phyloP scores from a whole-genome alignment of 30 jellyfish, hydroid and myxozoan genomes.

The Aurelia coerulea region DNA sequence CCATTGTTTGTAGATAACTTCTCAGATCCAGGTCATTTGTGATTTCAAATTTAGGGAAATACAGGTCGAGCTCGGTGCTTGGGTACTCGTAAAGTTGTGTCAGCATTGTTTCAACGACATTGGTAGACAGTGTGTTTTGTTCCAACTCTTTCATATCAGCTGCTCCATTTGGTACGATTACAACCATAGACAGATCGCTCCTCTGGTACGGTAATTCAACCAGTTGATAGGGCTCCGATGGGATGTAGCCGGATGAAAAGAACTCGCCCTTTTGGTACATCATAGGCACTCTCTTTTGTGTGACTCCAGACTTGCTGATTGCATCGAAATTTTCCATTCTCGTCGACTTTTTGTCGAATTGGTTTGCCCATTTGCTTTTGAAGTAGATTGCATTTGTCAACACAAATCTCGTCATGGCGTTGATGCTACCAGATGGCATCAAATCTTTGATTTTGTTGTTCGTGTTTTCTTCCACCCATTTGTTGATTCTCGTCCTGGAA shows the following conservation, averaged over 20 bases:
- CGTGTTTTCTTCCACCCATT: conserved; percentile 77
- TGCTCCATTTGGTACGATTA: conserved; percentile 36
- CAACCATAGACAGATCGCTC: conserved; percentile 49
- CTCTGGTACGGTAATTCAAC: conserved; percentile 79
- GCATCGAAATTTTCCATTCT: conserved; percentile 17
- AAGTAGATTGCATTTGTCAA: conserved; percentile 74
- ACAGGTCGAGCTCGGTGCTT: conserved; percentile 37
- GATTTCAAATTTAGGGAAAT: conserved; percentile 64
- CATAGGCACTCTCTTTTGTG: conserved; percentile 27
- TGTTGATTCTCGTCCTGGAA: conserved; percentile 44
- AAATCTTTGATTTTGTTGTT: conserved; percentile 51
- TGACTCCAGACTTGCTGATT: background rate
- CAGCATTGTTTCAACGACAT: conserved; percentile 11
- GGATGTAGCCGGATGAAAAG: conserved; percentile 30
- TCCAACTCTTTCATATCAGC: conserved; percentile 20
- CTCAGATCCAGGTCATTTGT: conserved; percentile 23
- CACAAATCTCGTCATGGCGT: conserved; percentile 58
- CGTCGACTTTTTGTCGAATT: conserved; percentile 42
- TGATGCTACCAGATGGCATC: conserved; percentile 55
- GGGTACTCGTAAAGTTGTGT: conserved; percentile 42
- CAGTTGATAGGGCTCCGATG: conserved; percentile 38
- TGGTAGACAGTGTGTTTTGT: background rate
- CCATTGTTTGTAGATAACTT: conserved; percentile 37
- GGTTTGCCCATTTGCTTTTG: conserved; percentile 66
- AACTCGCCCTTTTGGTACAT: conserved; percentile 60